phyloP scores from a whole-genome alignment of 2,888 invertebrate species.

The Osmoderma eremita region DNA sequence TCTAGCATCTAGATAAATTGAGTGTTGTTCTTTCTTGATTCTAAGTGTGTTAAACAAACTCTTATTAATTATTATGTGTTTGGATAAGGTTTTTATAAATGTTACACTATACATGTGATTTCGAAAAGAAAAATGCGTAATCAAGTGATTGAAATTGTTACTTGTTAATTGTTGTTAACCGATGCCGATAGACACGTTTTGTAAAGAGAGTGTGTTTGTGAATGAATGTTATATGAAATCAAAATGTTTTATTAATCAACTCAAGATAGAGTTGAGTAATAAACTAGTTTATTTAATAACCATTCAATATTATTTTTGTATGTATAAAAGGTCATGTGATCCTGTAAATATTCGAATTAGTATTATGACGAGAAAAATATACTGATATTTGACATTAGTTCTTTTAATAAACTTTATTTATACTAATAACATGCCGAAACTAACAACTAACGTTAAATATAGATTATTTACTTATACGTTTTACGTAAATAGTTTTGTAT shows the following conservation, averaged over 20 bases:
- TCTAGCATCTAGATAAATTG: conserved; percentile 2
- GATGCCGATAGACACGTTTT: conserved; percentile 21
- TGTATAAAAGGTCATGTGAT: conserved; percentile 43
- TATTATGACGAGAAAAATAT: conserved; percentile 26
- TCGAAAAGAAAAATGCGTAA: conserved; percentile 25
- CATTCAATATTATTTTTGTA: conserved; percentile 43
- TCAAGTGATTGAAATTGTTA: conserved; percentile 39
- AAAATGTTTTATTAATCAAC: conserved; percentile 20
- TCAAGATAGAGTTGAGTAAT: conserved; percentile 27
- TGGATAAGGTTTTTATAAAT: conserved; percentile 36
- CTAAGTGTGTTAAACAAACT: conserved; percentile 28
- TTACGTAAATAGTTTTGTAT: conserved; percentile 10
- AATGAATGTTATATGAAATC: conserved; percentile 23
- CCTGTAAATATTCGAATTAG: conserved; percentile 40
- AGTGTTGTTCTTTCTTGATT: conserved; percentile 30
- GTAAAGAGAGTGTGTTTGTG: conserved; percentile 22
- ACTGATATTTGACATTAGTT: conserved; percentile 14
- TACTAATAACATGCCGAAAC: conserved; percentile 17
- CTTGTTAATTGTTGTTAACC: conserved; percentile 42
- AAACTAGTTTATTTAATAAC: conserved; percentile 32
- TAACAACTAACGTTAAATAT: conserved; percentile 27
- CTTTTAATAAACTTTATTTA: conserved; percentile 36
- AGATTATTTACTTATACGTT: conserved; percentile 41
- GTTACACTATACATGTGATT: conserved; percentile 39
- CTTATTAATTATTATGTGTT: conserved; percentile 31